Percentiles rank a stretch among this genome's conserved stretches.
Evolutionary conservation across 35 echinoderm and acorn worm genomes (phyloP).

Genomic region (Ptychodera flava): DNA sequence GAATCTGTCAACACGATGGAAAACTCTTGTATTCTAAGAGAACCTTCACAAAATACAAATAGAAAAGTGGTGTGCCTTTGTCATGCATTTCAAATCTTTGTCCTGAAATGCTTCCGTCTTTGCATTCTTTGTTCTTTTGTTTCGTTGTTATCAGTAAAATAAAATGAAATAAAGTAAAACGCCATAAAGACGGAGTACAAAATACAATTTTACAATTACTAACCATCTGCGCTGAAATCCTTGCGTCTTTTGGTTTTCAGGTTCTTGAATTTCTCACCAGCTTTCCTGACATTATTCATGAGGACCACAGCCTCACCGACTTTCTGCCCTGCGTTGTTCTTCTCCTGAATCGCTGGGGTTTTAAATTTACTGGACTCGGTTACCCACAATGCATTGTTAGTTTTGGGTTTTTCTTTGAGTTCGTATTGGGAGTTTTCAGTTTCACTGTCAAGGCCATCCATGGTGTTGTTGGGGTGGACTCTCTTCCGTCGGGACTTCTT

Average conservation of each 20-base stretch:
- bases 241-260: neutral
- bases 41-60: too few species aligned
- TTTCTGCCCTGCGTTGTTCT: neutral
- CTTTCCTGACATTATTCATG: neutral
- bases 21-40: too few species aligned
- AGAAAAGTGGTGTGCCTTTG: too few species aligned
- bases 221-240: neutral
- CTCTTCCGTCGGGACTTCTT: neutral
- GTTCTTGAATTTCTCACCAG: neutral
- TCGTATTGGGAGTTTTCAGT: neutral
- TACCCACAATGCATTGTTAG: neutral
- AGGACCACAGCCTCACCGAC: neutral
- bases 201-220: too few species aligned
- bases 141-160: too few species aligned
- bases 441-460: neutral
- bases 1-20: too few species aligned
- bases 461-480: neutral
- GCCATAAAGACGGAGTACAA: too few species aligned
- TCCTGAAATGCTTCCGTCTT: too few species aligned
- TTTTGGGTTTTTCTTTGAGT: neutral
- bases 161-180: too few species aligned
- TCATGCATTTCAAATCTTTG: too few species aligned
- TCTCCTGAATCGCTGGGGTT: neutral
- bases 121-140: too few species aligned
- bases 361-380: neutral